A percentile compares a stretch with the other conserved stretches of the same genome.
These are phyloP conservation scores for Alauda arvensis DNA, from an alignment of 2,797 vertebrate genomes.

Conservation along the genomic window DNA sequence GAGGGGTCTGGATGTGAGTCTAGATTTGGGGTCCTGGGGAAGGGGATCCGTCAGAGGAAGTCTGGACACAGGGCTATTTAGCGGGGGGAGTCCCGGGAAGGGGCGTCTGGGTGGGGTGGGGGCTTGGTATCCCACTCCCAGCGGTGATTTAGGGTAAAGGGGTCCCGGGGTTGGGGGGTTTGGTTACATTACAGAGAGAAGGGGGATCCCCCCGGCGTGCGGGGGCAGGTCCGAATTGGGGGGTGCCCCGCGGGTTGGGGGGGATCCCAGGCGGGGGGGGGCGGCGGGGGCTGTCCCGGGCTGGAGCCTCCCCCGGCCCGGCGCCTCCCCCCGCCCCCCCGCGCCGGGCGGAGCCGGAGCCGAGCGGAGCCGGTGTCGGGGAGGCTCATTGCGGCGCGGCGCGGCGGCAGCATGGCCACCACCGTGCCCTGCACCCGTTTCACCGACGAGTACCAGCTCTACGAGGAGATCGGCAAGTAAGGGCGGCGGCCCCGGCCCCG, in stretches of 20 bases:
- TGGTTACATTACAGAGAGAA: background rate
- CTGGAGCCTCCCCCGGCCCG: conserved; percentile 12
- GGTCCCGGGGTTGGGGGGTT: too few species aligned
- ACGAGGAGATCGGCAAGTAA: conserved; percentile 51
- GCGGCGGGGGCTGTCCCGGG: background rate
- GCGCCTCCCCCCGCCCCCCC: conserved; percentile 17
- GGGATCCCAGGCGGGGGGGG: background rate
- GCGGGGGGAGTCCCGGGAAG: too few species aligned
- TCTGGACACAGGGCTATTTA: background rate
- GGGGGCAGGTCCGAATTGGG: background rate
- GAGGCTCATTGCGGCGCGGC: conserved; percentile 47
- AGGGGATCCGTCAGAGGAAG: too few species aligned
- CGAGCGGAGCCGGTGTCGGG: conserved; percentile 50
- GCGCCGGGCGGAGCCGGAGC: conserved; percentile 68
- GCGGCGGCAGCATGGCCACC: conserved; percentile 85
- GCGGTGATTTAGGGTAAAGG: background rate
- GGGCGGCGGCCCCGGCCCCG: background rate
- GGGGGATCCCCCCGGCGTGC: background rate
- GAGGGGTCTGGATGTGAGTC: background rate
- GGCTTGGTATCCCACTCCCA: background rate
- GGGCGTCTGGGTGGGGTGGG: background rate
- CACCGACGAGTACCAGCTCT: conserved; percentile 95
- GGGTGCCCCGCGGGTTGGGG: background rate
- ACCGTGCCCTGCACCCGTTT: conserved; percentile 92
- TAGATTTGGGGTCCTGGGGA: background rate